Evolutionary conservation across 2,797 vertebrate genomes (phyloP), one percentile per base, ranked within the genome.

Genomic region (Poecilia velifera): DNA sequence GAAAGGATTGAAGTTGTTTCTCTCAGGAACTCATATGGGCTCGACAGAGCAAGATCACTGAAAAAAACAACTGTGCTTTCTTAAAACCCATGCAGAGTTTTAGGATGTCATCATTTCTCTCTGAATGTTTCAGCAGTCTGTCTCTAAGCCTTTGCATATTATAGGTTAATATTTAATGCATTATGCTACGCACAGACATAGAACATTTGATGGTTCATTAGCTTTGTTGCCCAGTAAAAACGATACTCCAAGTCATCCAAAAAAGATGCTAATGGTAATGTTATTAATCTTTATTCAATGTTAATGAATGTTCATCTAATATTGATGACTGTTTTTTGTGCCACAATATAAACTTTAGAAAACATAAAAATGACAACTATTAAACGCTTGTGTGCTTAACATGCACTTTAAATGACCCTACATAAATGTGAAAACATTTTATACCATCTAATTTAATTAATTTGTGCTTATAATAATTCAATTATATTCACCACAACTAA

Each of bases 81-180:
- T 78, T 78, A 90, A 41, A 68, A 89, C 59, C 77, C 77, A 85
- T 66, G 59, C 85, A 82, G 81, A 87, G 72, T 22, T 81, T 68
- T 89, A 90, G 90, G 90, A 92, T 90, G 64, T 78, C 66, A 86
- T 81, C 81, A 77, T 86, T 76, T 72, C 73, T 73, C 43, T 31
- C 85, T 81, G 76, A 82, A 79, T 76, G 82, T 82, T 82, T 90
- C 51, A 89, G 90, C 86, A 82, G 86, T 87, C 86, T 90, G 82
- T 82, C 83, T 84, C 49, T 41, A 78, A 83, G 79, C 59, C 83
- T 84, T 76, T 76, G 20, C 71, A 82, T 74, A 82, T 57, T 78
- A 46, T 49, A 51, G 73, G 79, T 81, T 77, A 39, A 78, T 71
- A 72, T 87, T 79, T 82, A 81, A 72, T 46, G 5, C 25, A 46